These are phyloP conservation scores for Rhagoletis pomonella DNA, from an alignment of 1,140 invertebrate genomes.

Conservation along the genomic window DNA sequence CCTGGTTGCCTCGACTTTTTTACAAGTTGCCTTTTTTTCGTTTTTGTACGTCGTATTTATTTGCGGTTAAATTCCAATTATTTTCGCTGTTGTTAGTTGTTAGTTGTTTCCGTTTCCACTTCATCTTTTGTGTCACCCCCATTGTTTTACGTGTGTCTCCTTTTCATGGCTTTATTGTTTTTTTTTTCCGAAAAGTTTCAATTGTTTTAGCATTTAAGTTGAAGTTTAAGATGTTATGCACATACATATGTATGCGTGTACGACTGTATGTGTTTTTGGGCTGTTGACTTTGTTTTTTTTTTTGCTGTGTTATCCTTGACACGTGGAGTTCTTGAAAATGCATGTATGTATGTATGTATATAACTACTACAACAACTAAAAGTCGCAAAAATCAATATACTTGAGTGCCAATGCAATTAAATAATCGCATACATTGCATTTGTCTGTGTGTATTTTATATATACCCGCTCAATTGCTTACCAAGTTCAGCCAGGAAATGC, in stretches of 20 bases:
- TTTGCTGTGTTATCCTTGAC: no score
- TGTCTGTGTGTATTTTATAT: no score
- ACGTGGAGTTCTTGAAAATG: no score
- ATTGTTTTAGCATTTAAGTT: slow-evolving; percentile 1
- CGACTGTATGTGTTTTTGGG: not conserved
- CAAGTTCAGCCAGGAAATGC: no score
- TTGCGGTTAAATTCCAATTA: not conserved
- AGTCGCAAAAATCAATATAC: no score
- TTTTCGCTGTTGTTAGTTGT: not conserved
- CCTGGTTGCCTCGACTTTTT: not conserved
- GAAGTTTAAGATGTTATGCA: no score
- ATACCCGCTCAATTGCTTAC: no score
- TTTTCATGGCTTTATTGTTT: not conserved
- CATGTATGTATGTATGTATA: no score
- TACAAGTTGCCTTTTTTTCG: not conserved
- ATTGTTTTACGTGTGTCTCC: not conserved
- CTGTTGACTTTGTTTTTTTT: no score
- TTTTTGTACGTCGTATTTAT: not conserved
- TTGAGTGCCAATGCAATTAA: no score
- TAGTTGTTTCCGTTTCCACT: not conserved
- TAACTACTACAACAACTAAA: no score
- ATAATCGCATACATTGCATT: no score
- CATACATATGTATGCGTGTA: not conserved
- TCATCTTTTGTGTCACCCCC: not conserved
- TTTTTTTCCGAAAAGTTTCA: slow-evolving; percentile 14